Base-by-base conservation (phyloP, 2,888 invertebrate species). In the Danaus chrysippus region DNA sequence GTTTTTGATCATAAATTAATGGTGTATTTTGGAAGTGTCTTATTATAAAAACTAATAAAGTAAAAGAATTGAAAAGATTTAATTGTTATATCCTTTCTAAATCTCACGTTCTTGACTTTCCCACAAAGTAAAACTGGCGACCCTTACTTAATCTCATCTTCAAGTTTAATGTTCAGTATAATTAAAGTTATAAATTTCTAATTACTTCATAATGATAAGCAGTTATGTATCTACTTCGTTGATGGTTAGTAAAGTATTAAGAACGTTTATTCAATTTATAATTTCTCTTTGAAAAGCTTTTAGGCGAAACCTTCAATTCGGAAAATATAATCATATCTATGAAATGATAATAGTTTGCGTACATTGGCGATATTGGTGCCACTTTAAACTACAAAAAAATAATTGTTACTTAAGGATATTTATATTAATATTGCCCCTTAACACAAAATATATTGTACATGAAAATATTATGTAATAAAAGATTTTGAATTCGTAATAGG, bases 51-150 rank as follows among this genome's bases (percentile, higher is more conserved):
- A 34, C 2, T 34, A 34, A 34, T 34, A 34, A 34, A 34, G 6
- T 34, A 34, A 34, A 34, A 23, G 23, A 23, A 23, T 23, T 23
- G 5, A 23, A 23, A 23, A 23, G 23, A 1, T 3, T 23, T 49
- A 49, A 49, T 49, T 49, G 49, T 11, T 49, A 10, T 49, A 42
- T 46, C 17, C 11, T 15, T 41, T 49, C 34, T 52, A 80, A 83
- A 81, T 78, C 81, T 81, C 73, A 65, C 72, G 66, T 76, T 78
- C 75, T 72, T 66, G 76, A 78, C 74, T 80, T 73, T 69, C 74
- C 71, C 71, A 77, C 78, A 75, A 79, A 79, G 78, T 77, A 81
- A 77, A 81, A 82, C 77, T 77, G 78, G 79, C 79, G 76, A 75
- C 76, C 76, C 75, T 73, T 57, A 41, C 17, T 44, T 74, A 75